These are phyloP conservation scores for Amblyopsis hoosieri DNA, from an alignment of 2,797 vertebrate species.

Conservation along the genomic window DNA sequence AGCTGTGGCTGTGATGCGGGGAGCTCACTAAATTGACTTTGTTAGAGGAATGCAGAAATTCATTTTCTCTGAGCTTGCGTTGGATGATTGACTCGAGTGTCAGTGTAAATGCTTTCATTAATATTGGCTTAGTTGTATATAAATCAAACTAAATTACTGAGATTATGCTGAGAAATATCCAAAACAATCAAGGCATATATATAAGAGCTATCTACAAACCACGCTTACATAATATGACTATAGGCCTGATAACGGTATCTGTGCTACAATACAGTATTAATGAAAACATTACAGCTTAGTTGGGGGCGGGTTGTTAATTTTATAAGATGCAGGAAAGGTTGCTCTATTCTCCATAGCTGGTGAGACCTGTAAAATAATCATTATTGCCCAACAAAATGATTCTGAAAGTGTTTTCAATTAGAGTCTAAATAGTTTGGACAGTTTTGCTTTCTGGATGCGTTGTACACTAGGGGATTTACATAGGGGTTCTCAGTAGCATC, in stretches of 20 bases:
- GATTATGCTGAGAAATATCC: not conserved
- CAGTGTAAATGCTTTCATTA: not conserved
- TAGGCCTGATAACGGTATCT: constrained; percentile 4
- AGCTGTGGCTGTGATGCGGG: constrained; percentile 4
- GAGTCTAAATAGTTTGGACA: constrained; percentile 2
- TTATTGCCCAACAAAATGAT: constrained; percentile 6
- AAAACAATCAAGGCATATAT: too few species aligned
- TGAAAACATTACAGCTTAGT: constrained; percentile 12
- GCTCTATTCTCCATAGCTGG: not conserved
- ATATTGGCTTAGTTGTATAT: not conserved
- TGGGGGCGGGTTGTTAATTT: constrained; percentile 7
- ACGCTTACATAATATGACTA: constrained; percentile 3
- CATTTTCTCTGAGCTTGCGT: not conserved
- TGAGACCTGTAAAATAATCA: constrained; percentile 5
- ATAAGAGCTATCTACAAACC: constrained; percentile 6
- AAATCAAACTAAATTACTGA: not conserved
- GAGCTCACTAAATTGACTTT: constrained; percentile 6
- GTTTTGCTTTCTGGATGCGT: constrained; percentile 8
- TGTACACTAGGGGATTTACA: not conserved
- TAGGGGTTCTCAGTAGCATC: not conserved
- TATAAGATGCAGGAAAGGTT: constrained; percentile 2
- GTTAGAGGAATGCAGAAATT: not conserved
- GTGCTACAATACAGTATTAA: constrained; percentile 1
- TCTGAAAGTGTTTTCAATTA: constrained; percentile 8
- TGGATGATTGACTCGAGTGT: not conserved